Evolutionary conservation across 2,113 vertebrate genomes (phyloP), one percentile per base, ranked within the genome.

Genomic region (Nibea coibor): DNA sequence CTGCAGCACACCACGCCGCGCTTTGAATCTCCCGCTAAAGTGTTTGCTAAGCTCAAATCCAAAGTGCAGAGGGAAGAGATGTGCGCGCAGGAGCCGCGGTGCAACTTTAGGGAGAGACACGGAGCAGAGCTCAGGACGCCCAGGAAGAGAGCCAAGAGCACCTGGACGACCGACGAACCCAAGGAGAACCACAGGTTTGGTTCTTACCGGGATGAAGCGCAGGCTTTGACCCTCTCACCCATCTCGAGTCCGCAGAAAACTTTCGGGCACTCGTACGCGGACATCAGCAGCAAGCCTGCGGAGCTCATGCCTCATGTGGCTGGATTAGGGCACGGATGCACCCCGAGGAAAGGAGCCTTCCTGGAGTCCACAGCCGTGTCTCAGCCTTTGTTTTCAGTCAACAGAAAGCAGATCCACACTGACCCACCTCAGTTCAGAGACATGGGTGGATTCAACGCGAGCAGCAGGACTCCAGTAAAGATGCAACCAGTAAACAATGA

Each of bases 41-140:
- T 95, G 2, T 96, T 96, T 62, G 94, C 95, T 0, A 91, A 88
- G 56, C 75, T 96, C 4, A 96, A 96, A 67, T 90, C 89, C 3
- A 94, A 90, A 82, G 87, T 94, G 7, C 76, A 87, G 42, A 84
- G n/a, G 57, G 78, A 88, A 58, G 58, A 26, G 15, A 10, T 42
- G 61, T 39, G 19, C 50, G 39, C 35, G 10, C 58, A 47, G 0
- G 43, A 71, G 0, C 35, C 28, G 15, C 11, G 0, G 64, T 39
- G 20, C 17, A 24, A 5, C 45, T 20, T 7, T 1, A 11, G 31
- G 17, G 82, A 86, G 10, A 31, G 71, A 42, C 58, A 51, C 3
- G 50, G 66, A 42, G 22, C 17, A 0, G 7, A 5, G 0, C 16
- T 81, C 3, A 24, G 3, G 2, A 70, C 75, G 1, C 83, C 86